Conservation (phyloP, 1,140 invertebrate genomes). For the Euglossa dilemma region DNA sequence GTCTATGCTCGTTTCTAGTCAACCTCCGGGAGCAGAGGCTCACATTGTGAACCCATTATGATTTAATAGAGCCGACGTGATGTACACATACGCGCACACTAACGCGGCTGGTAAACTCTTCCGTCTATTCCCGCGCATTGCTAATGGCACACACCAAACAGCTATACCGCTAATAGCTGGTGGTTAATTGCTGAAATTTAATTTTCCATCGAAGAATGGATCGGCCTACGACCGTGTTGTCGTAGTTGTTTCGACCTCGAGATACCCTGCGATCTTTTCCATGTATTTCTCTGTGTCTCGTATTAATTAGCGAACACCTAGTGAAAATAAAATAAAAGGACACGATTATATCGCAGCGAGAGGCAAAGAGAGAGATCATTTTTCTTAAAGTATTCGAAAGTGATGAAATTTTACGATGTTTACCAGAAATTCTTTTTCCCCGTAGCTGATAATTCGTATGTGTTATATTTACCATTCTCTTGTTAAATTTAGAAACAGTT, state of each 20-base stretch:
- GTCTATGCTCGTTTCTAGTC: conserved; percentile 69
- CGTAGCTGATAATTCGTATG: neutral
- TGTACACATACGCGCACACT: conserved; percentile 69
- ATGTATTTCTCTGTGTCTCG: neutral
- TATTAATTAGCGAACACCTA: neutral
- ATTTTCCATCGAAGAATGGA: conserved; percentile 65
- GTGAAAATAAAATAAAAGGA: neutral
- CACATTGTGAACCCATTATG: conserved; percentile 80
- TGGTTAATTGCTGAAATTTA: conserved; percentile 78
- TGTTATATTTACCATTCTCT: neutral
- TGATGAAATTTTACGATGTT: neutral
- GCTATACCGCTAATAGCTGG: conserved; percentile 75
- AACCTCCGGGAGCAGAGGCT: conserved; percentile 66
- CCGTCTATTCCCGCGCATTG: conserved; percentile 74
- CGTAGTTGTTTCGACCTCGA: conserved; percentile 1
- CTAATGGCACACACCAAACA: conserved; percentile 76
- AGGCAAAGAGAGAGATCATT: neutral
- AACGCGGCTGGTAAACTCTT: conserved; percentile 72
- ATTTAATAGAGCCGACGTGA: conserved; percentile 78
- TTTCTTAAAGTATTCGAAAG: neutral
- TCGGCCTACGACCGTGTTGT: neutral
- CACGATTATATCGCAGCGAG: neutral
- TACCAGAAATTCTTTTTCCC: neutral
- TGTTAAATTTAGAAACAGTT: neutral
- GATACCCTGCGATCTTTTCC: neutral